A percentile compares a stretch with the other conserved stretches of the same genome.
Conservation (phyloP, 2,797 vertebrate genomes). For the Margarornis squamiger region DNA sequence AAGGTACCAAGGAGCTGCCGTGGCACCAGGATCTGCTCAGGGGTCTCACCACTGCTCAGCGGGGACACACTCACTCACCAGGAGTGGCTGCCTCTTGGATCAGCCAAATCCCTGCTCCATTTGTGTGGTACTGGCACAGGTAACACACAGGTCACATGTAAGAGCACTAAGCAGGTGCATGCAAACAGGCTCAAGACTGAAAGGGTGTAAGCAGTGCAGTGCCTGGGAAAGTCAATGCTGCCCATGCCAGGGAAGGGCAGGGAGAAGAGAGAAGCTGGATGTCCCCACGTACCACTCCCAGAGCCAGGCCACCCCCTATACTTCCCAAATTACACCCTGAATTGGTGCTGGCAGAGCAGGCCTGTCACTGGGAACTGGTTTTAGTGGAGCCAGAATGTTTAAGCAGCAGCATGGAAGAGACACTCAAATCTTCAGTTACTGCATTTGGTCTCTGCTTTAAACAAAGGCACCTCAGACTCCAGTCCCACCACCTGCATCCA, state of each 20-base stretch:
- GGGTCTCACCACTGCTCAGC: not conserved
- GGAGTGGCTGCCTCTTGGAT: not conserved
- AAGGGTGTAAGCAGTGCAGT: not conserved
- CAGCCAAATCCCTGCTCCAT: not conserved
- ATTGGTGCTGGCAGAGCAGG: not conserved
- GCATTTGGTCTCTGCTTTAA: not conserved
- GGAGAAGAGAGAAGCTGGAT: not conserved
- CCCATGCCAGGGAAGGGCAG: not conserved
- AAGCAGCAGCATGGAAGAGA: not conserved
- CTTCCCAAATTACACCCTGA: not conserved
- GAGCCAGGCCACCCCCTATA: not conserved
- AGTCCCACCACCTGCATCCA: not conserved
- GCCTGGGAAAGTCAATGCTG: not conserved
- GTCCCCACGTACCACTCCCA: fast-evolving
- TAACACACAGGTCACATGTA: fast-evolving
- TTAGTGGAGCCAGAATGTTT: not conserved
- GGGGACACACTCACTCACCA: not conserved
- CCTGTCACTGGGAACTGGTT: not conserved
- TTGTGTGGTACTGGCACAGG: not conserved
- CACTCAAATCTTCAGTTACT: not conserved
- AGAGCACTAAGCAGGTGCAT: not conserved
- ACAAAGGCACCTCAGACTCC: not conserved
- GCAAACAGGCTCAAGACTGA: not conserved
- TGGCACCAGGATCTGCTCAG: not conserved
- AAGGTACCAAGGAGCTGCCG: not conserved